These are phyloP conservation scores for Alethe diademata DNA, from an alignment of 2,113 vertebrate genomes.

Conservation along the genomic window DNA sequence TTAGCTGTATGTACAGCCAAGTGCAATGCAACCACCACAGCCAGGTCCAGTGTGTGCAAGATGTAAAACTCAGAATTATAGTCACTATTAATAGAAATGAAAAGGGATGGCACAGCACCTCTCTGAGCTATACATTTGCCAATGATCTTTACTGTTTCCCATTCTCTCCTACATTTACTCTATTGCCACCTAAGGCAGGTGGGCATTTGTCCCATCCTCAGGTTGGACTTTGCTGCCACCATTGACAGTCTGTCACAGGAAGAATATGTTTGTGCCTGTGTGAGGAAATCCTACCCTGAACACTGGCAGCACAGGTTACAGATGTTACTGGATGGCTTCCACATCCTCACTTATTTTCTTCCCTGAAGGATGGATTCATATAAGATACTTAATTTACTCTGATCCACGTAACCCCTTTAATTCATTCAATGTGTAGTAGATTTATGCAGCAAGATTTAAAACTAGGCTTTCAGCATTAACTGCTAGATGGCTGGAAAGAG, in stretches of 20 bases:
- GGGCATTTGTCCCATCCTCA: neutral
- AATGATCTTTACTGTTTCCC: neutral
- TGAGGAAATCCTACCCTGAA: neutral
- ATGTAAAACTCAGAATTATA: neutral
- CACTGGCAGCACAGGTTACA: neutral
- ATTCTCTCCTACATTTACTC: neutral
- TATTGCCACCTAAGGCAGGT: neutral
- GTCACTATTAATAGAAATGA: neutral
- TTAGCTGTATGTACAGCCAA: neutral
- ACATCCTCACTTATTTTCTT: neutral
- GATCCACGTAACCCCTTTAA: neutral
- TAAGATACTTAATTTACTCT: neutral
- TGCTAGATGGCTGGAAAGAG: neutral
- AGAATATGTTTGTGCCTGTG: neutral
- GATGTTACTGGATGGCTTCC: neutral
- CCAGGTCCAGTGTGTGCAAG: neutral
- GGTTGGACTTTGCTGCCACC: neutral
- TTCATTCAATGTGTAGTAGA: neutral
- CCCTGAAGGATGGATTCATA: neutral
- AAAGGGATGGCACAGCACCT: neutral
- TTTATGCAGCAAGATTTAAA: neutral
- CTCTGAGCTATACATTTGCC: neutral
- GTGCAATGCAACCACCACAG: neutral
- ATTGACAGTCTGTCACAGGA: neutral
- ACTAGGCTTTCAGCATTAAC: neutral